These are phyloP conservation scores for Epinotia demarniana DNA, from an alignment of 2,888 invertebrate species.

Conservation along the genomic window DNA sequence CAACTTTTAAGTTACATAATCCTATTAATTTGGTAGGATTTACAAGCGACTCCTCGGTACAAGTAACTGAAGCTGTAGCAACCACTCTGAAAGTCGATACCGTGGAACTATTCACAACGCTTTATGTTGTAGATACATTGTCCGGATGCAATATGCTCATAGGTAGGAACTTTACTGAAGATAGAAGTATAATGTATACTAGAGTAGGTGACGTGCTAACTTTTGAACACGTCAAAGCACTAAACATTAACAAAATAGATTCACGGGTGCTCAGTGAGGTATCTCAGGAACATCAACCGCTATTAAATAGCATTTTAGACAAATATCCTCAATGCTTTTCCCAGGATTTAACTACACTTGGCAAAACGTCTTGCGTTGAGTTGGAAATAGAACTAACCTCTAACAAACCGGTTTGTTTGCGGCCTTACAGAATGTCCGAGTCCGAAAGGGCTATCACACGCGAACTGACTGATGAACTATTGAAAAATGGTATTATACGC, in stretches of 20 bases:
- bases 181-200: constrained; percentile 13
- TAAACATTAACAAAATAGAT: not conserved
- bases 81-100: constrained; percentile 42
- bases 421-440: constrained; percentile 5
- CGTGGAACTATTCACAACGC: constrained; percentile 29
- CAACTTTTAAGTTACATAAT: constrained; percentile 20
- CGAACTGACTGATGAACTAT: constrained; percentile 8
- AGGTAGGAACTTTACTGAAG: constrained; percentile 49
- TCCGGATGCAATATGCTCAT: constrained; percentile 45
- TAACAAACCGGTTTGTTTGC: constrained; percentile 4
- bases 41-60: constrained; percentile 24
- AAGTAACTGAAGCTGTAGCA: constrained; percentile 37
- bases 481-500: constrained; percentile 9
- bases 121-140: constrained; percentile 42
- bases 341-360: not conserved
- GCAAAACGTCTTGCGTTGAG: constrained; percentile 14
- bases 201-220: not conserved
- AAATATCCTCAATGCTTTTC: constrained; percentile 10
- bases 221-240: not conserved
- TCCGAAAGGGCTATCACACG: constrained; percentile 1
- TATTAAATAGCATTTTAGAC: not conserved
- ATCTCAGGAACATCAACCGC: not conserved
- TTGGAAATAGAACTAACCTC: constrained; percentile 6
- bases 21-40: constrained; percentile 45
- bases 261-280: not conserved